Conservation (phyloP, 2,888 invertebrate genomes). For the Oxyteleia sp. region DNA sequence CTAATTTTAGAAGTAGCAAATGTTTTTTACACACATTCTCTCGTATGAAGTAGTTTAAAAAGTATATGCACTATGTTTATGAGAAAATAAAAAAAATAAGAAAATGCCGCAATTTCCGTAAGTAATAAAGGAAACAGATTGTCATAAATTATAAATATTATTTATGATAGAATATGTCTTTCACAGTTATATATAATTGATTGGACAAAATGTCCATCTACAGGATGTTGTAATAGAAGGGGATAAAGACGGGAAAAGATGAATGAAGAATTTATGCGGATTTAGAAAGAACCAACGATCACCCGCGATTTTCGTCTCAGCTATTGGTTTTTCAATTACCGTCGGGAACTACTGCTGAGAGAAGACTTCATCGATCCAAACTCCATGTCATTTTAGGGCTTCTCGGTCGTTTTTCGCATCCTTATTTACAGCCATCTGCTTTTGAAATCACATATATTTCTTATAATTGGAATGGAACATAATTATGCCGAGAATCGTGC, state of each 20-base stretch:
- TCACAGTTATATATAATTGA: neutral
- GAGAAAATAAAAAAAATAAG: too few relatives aligned
- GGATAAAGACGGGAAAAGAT: slow-evolving; percentile 7
- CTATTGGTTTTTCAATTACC: slow-evolving; percentile 68
- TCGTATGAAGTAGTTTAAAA: too few relatives aligned
- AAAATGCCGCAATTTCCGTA: too few relatives aligned
- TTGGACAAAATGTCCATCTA: slow-evolving; percentile 11
- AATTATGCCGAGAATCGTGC: neutral
- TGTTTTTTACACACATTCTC: too few relatives aligned
- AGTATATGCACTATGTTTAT: too few relatives aligned
- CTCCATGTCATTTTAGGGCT: slow-evolving; percentile 46
- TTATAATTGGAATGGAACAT: too few relatives aligned
- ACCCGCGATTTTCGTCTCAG: slow-evolving; percentile 54
- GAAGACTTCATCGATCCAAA: slow-evolving; percentile 47
- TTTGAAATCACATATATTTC: slow-evolving; percentile 47
- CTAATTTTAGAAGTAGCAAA: too few relatives aligned
- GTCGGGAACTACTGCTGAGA: slow-evolving; percentile 40
- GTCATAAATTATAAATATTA: too few relatives aligned
- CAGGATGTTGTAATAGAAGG: neutral
- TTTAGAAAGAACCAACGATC: slow-evolving; percentile 55
- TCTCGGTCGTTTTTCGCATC: slow-evolving; percentile 43
- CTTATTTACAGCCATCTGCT: slow-evolving; percentile 56
- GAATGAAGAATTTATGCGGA: slow-evolving; percentile 53
- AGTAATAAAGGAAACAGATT: too few relatives aligned
- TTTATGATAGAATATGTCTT: neutral